A percentile compares a stretch with the other conserved stretches of the same genome.
Evolutionary conservation across 2,113 vertebrate species (phyloP).

Genomic region (Leptobrachium leishanense): DNA sequence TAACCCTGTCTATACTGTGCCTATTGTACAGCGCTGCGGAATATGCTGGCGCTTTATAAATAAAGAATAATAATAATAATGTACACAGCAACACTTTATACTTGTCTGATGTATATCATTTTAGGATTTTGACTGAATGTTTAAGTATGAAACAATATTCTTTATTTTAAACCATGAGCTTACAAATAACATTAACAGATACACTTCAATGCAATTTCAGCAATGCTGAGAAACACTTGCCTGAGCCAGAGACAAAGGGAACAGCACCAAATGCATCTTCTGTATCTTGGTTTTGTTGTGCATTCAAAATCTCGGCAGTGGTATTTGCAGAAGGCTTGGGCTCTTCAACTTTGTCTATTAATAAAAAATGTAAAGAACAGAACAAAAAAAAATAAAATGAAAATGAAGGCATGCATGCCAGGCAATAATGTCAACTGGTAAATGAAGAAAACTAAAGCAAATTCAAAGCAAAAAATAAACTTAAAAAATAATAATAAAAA

Average conservation of each 20-base stretch:
- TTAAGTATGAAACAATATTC: no score
- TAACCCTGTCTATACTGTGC: no score
- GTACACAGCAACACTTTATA: no score
- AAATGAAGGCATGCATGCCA: constrained; percentile 30
- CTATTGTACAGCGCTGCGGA: no score
- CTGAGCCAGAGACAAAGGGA: constrained; percentile 91
- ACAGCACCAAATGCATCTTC: constrained; percentile 94
- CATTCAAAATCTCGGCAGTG: constrained; percentile 64
- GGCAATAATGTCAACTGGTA: background rate
- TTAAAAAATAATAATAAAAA: background rate
- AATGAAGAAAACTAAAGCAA: background rate
- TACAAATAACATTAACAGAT: no score
- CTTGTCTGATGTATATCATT: no score
- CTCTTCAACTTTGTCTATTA: constrained; percentile 84
- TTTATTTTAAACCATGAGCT: no score
- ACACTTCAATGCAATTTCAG: no score
- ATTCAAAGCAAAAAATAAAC: background rate
- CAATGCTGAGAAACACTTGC: constrained; percentile 77
- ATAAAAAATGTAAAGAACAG: constrained; percentile 64
- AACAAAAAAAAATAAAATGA: constrained; percentile 65
- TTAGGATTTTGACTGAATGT: no score
- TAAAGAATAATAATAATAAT: no score
- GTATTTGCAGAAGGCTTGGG: constrained; percentile 73
- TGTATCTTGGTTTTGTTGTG: constrained; percentile 69
- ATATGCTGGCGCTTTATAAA: no score